These are phyloP conservation scores for Eurosta solidaginis DNA, from an alignment of 1,140 invertebrate species.

Conservation along the genomic window DNA sequence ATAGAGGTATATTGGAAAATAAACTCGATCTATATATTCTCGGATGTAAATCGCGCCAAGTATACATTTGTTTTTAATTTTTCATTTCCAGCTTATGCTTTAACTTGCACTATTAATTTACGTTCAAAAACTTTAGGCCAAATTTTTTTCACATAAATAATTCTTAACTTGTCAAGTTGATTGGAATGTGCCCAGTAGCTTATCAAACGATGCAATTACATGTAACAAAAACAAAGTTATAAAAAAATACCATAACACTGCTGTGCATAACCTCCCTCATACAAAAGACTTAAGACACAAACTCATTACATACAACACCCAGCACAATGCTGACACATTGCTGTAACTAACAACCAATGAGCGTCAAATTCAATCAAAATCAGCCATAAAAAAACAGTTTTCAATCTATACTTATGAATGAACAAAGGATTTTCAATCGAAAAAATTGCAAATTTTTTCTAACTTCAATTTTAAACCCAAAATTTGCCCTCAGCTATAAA, in stretches of 20 bases:
- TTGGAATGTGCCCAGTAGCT: conserved; percentile 12
- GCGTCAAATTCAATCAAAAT: not conserved
- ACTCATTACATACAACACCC: not conserved
- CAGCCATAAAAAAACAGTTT: not conserved
- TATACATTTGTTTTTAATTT: not conserved
- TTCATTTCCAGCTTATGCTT: too few relatives aligned
- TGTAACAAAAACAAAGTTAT: not conserved
- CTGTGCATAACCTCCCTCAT: not conserved
- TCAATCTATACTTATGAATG: not conserved
- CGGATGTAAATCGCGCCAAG: too few relatives aligned
- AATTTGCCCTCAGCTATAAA: not conserved
- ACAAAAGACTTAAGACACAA: not conserved
- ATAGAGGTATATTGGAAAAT: too few relatives aligned
- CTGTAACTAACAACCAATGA: not conserved
- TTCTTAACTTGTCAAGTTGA: not conserved
- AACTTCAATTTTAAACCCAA: not conserved
- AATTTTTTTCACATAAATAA: not conserved
- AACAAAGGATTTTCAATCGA: not conserved
- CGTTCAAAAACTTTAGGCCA: not conserved
- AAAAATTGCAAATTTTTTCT: not conserved
- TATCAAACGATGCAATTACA: not conserved
- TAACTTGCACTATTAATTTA: too few relatives aligned
- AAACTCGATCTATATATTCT: too few relatives aligned
- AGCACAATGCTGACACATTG: not conserved
- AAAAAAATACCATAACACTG: not conserved